Evolutionary conservation across 2,113 vertebrate species (phyloP), one percentile per base, ranked within the genome.

Genomic region (Camelus bactrianus): DNA sequence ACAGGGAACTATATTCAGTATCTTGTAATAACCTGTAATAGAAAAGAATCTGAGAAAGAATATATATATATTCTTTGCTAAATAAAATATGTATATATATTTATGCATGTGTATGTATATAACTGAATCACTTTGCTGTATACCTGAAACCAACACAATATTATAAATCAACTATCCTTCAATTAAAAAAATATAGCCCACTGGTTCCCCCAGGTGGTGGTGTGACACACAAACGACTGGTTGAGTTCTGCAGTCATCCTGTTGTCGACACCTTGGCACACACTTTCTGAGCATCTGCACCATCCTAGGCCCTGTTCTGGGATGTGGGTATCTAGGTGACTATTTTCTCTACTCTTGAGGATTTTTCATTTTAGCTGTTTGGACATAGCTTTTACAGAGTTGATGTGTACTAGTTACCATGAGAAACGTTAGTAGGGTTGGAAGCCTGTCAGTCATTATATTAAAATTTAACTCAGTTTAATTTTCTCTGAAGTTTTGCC

Each of bases 401-500:
- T 96, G n/a, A 20, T 35, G 0, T 69, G 26, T 80, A 38, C 70
- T 65, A 32, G 79, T 67, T 72, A 90, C 24, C 7, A 87, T 89
- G 82, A 75, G 64, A 88, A 89, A 92, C 46, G 3, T 48, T 56
- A 6, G 1, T 54, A 38, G 26, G 14, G 2, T 24, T 65, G 6
- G 79, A 67, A 93, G 94, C 2, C 17, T 64, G 2, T 64, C 42
- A 48, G 56, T 67, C 13, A 19, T 76, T 88, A 48, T 80, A 60
- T 83, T 88, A 81, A 89, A 83, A 62, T 76, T 84, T 70, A 92
- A 75, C 30, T 72, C 38, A 64, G 84, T 88, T 64, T 76, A 48
- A 22, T 88, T 94, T 89, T 89, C 15, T 70, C 81, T 95, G 20
- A 95, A 80, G 32, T 94, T 83, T 97, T 82, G 52, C 52, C 8